Evolutionary conservation across 2,113 vertebrate genomes (phyloP).

Genomic region (Bubo blakistoni): DNA sequence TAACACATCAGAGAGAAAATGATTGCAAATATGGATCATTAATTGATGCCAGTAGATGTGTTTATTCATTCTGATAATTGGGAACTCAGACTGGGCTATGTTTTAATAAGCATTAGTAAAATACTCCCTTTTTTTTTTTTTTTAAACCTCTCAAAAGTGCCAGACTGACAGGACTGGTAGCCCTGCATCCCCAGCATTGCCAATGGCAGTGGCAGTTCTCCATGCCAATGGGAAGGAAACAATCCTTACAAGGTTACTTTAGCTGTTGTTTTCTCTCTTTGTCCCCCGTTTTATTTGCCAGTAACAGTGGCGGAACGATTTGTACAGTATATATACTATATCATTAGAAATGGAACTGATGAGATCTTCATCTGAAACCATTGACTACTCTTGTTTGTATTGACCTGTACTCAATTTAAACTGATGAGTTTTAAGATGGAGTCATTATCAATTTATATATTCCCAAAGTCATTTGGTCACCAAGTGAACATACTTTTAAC

Average conservation of each 20-base stretch:
- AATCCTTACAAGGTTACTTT: not conserved
- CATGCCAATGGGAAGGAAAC: not conserved
- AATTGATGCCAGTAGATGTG: not conserved
- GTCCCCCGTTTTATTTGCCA: not conserved
- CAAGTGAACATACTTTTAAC: not conserved
- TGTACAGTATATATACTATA: not conserved
- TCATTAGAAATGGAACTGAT: not conserved
- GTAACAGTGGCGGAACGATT: not conserved
- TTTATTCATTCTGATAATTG: not conserved
- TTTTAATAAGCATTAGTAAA: not conserved
- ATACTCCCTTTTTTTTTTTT: not conserved
- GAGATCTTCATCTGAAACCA: not conserved
- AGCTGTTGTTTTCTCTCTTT: not conserved
- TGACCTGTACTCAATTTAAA: not conserved
- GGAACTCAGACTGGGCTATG: not conserved
- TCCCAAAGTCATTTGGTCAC: not conserved
- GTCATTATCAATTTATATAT: not conserved
- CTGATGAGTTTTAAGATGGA: not conserved
- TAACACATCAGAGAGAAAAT: not conserved
- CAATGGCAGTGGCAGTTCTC: not conserved
- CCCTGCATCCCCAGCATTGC: not conserved
- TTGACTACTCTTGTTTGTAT: not conserved
- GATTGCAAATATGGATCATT: not conserved
- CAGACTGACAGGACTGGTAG: not conserved
- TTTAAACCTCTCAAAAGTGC: not conserved